Evolutionary conservation across 2,888 invertebrate genomes (phyloP), one percentile per base, ranked within the genome.

Genomic region (Mesochorus sp.): DNA sequence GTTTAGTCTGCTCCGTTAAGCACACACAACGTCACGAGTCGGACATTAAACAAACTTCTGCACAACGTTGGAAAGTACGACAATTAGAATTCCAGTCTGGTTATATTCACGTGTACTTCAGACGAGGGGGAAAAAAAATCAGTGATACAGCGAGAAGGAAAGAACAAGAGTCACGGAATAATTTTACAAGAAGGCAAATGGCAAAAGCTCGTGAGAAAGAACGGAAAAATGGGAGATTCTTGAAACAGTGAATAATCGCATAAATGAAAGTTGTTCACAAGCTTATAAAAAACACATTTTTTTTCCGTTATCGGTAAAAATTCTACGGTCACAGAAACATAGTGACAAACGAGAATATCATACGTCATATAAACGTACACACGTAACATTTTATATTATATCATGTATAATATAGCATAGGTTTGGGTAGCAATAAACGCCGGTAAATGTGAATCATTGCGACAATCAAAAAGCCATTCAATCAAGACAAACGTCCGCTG

Each of bases 81-180:
- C 64, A 70, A 78, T 78, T 78, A 74, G 70, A 78, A 74, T 78
- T 78, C 74, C 78, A 78, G 74, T 74, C 78, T 78, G 70, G 61
- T 78, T 66, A 74, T 66, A 59, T 71, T 64, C 66, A 26, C 51
- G 78, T 74, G 66, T 49, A 78, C 53, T 66, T 55, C 24, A 66
- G 34, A 26, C 39, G 31, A 26, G 12, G 28, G 12, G 12, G 26
- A 51, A 44, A 61, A 34, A 44, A 39, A 39, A 26, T 12, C 49
- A 14, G 28, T 17, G 28, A 49, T 49, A 31, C 21, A 21, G 47
- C 14, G 64, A 55, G 66, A 19, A 24, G 12, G 28, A 44, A 26
- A 17, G 42, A 21, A 26, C n/a, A n/a, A 57, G 37, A 74, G 59
- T 73, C 51, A 28, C 39, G 68, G 57, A 73, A 78, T 68, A 70